phyloP scores from a whole-genome alignment of 2,888 invertebrate species.

The Lepidocyrtoides sp. region DNA sequence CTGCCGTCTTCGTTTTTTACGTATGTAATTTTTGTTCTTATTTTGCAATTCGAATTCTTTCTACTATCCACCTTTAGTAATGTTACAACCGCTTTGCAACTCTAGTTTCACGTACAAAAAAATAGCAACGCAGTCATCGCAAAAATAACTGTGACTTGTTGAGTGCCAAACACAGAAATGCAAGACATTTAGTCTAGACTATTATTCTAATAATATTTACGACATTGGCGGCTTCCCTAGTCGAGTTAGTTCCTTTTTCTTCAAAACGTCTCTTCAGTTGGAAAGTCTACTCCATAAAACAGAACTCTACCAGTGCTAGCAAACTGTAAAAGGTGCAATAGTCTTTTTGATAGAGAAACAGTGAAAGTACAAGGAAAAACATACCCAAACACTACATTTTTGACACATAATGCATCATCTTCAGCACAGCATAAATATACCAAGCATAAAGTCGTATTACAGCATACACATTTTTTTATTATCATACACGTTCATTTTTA shows the following conservation, averaged over 20 bases:
- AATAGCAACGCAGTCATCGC: too few relatives aligned
- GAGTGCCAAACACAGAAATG: too few relatives aligned
- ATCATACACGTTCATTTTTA: too few relatives aligned
- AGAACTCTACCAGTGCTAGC: background rate
- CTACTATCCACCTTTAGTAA: too few relatives aligned
- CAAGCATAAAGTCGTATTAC: background rate
- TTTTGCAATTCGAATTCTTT: too few relatives aligned
- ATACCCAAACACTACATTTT: background rate
- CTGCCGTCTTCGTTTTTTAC: too few relatives aligned
- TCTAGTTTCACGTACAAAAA: too few relatives aligned
- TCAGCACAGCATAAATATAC: slow-evolving; percentile 3
- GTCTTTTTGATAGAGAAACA: background rate
- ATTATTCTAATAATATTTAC: background rate
- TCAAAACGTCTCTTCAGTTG: background rate
- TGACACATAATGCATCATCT: slow-evolving; percentile 44
- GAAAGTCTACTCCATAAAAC: background rate
- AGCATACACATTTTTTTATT: background rate
- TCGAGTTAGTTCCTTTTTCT: background rate
- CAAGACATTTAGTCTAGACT: background rate
- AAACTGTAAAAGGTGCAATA: background rate
- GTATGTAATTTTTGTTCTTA: too few relatives aligned
- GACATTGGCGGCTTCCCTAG: background rate
- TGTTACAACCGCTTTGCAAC: too few relatives aligned
- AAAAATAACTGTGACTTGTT: too few relatives aligned
- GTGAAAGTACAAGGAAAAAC: slow-evolving; percentile 21